phyloP scores from a whole-genome alignment of 2,113 vertebrate genomes.

The Tiliqua scincoides region DNA sequence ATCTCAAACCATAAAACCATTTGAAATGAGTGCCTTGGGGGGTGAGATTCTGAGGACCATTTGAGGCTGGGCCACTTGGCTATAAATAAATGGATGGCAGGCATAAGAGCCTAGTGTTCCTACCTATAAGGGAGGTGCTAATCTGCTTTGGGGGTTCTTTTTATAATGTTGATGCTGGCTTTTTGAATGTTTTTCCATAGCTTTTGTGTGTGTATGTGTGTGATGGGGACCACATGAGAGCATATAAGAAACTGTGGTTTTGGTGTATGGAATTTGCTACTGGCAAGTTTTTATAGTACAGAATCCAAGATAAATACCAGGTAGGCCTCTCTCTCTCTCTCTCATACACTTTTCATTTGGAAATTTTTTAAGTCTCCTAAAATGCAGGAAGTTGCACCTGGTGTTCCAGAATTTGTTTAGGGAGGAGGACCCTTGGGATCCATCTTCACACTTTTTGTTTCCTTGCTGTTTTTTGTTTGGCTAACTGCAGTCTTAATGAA shows the following conservation, averaged over 20 bases:
- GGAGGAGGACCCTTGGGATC: background rate
- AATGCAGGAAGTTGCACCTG: constrained; percentile 65
- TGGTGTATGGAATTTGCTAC: constrained; percentile 72
- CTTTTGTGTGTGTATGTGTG: constrained; percentile 40
- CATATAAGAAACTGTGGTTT: constrained; percentile 60
- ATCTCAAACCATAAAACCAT: background rate
- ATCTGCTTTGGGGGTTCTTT: constrained; percentile 68
- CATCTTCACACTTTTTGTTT: constrained; percentile 38
- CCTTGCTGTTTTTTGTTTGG: constrained; percentile 19
- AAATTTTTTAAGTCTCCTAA: constrained; percentile 59
- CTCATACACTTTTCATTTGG: constrained; percentile 63
- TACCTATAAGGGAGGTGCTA: constrained; percentile 56
- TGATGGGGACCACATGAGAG: constrained; percentile 62
- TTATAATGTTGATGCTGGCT: constrained; percentile 73
- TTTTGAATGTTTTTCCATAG: constrained; percentile 69
- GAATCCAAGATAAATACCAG: constrained; percentile 70
- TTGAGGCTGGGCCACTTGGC: constrained; percentile 40
- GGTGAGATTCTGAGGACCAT: constrained; percentile 35
- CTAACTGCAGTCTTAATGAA: background rate
- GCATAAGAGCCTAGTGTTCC: constrained; percentile 68
- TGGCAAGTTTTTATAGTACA: constrained; percentile 68
- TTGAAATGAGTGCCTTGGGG: background rate
- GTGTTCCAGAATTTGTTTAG: constrained; percentile 54
- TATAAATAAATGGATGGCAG: constrained; percentile 25
- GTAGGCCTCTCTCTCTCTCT: constrained; percentile 39